phyloP scores from a whole-genome alignment of 2,888 invertebrate genomes.

The Ennomos quercinarius region DNA sequence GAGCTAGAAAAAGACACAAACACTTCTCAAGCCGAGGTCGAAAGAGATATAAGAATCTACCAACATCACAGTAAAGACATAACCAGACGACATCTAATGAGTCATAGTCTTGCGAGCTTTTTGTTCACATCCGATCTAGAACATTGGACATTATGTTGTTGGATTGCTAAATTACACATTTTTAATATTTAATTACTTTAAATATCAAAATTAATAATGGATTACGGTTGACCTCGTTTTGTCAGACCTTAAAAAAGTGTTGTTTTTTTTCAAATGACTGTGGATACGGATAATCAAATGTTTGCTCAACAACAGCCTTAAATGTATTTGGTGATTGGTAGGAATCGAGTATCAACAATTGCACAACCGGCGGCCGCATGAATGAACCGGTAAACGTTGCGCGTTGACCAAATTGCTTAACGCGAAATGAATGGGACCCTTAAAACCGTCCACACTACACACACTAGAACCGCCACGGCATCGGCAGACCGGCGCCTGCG shows the following conservation, averaged over 20 bases:
- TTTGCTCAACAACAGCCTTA: slow-evolving; percentile 46
- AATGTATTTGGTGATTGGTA: slow-evolving; percentile 49
- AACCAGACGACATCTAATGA: slow-evolving; percentile 69
- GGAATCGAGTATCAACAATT: slow-evolving; percentile 63
- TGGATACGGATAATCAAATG: slow-evolving; percentile 30
- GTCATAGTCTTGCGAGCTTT: slow-evolving; percentile 61
- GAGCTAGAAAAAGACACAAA: slow-evolving; percentile 62
- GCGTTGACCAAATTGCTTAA: slow-evolving; percentile 82
- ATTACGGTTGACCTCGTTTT: slow-evolving; percentile 48
- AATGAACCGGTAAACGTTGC: slow-evolving; percentile 78
- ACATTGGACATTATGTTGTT: slow-evolving; percentile 45
- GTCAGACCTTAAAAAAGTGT: slow-evolving; percentile 31
- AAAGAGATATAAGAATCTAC: slow-evolving; percentile 67
- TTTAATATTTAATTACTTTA: slow-evolving; percentile 34
- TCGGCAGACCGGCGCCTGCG: slow-evolving; percentile 72
- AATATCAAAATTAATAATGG: slow-evolving; percentile 15
- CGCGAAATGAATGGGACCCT: slow-evolving; percentile 82
- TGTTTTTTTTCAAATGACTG: slow-evolving; percentile 25
- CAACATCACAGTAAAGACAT: slow-evolving; percentile 58
- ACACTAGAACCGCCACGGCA: slow-evolving; percentile 54
- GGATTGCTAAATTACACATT: slow-evolving; percentile 41
- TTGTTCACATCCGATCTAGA: slow-evolving; percentile 47
- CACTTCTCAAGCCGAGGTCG: slow-evolving; percentile 52
- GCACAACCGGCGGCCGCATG: slow-evolving; percentile 73
- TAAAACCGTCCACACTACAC: slow-evolving; percentile 63